Base-by-base conservation (phyloP, 2,113 vertebrate genomes). In the Agapornis roseicollis region DNA sequence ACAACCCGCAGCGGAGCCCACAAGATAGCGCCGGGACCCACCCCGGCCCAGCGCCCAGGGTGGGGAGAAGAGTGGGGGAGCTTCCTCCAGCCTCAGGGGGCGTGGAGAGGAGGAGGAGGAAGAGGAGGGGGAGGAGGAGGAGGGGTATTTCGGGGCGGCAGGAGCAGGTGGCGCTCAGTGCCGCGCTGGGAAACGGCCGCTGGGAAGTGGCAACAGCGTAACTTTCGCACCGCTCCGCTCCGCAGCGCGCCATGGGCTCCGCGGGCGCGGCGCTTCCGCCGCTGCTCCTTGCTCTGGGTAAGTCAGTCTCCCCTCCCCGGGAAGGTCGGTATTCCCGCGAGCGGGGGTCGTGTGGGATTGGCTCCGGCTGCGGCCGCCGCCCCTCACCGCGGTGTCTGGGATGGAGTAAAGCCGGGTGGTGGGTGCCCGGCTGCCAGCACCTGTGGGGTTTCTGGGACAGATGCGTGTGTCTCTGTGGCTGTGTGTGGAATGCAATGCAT, bases 81-180 rank as follows among this genome's bases (percentile, higher is more conserved):
- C 60, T 1, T 15, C 39, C 25, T 39, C 31, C 11, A 11, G 22
- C 39, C 31, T 29, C 53, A 73, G 71, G 76, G 90, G 90, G 85
- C 93, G 93, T 61, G 88, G 88, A 82, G 33, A 25, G 80, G 42
- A 74, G 29, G 77, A 72, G n/a, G 39, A 72, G 29, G 29, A 58
- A 13, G 39, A 65, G 25, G 29, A 39, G 20, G 24, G 60, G 19
- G 13, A 47, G n/a, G 41, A 80, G 70, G 65, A 84, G 83, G 69
- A 81, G 47, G n/a, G 70, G 60, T 89, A 87, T 91, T 96, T 95
- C 55, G 88, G 77, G 37, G 27, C 69, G 46, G 85, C 46, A 28
- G 70, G 81, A 81, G 94, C 96, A 96, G 96, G 96, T 96, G 92
- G 90, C 39, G 78, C 61, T 85, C 73, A 95, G 60, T 79, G 78